Evolutionary conservation across 2,797 vertebrate species (phyloP).

Genomic region (Poeciliopsis infans): DNA sequence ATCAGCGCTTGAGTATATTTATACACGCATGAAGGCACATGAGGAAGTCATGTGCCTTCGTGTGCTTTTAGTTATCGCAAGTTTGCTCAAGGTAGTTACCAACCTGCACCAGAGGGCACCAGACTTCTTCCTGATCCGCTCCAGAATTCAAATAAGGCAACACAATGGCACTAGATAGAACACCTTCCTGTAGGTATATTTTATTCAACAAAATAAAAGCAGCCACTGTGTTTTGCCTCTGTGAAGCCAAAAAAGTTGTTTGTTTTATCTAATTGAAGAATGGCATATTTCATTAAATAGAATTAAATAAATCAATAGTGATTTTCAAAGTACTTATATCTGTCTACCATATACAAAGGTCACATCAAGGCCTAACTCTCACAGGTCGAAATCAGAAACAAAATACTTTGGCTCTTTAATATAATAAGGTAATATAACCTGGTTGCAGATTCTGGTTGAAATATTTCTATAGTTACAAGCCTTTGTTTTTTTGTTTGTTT

Average conservation of each 20-base stretch:
- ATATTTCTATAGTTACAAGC: not conserved
- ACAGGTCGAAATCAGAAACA: not conserved
- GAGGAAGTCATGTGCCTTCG: no score
- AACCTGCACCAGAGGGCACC: not conserved
- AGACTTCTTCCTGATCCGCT: not conserved
- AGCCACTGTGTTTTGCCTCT: not conserved
- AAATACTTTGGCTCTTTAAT: not conserved
- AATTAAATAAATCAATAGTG: not conserved
- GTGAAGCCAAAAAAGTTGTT: not conserved
- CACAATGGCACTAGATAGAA: rapidly evolving
- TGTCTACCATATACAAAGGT: no score
- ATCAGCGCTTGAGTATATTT: no score
- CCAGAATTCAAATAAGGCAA: conserved; percentile 5
- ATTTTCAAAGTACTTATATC: not conserved
- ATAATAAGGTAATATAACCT: no score
- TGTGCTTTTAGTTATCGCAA: no score
- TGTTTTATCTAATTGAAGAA: not conserved
- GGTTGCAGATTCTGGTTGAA: not conserved
- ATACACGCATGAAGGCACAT: no score
- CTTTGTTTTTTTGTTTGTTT: not conserved
- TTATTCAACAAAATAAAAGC: conserved; percentile 54
- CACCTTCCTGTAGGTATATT: conserved; percentile 11
- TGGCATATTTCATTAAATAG: not conserved
- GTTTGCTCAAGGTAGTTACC: no score
- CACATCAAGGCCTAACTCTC: no score